Percentiles rank a stretch among this genome's conserved stretches.
Conservation (phyloP, 1,140 invertebrate species). For the Proctacanthus coquilletti region DNA sequence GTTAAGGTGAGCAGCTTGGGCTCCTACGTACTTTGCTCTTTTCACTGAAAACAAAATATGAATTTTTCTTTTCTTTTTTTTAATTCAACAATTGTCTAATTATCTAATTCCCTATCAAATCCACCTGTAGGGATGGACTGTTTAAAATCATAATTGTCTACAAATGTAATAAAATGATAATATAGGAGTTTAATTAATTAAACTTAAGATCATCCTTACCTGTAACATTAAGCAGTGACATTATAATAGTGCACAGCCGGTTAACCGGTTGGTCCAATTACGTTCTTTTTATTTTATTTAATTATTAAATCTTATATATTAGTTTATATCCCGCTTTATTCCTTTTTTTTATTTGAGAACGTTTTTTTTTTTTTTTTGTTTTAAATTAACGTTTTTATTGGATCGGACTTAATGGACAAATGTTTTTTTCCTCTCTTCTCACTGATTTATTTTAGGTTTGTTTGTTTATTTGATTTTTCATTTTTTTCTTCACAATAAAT, state of each 20-base stretch:
- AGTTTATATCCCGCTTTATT: too few species aligned
- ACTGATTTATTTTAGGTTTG: too few species aligned
- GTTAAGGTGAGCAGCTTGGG: slow-evolving; percentile 59
- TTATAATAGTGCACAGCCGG: background rate
- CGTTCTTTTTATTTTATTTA: too few species aligned
- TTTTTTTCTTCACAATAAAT: too few species aligned
- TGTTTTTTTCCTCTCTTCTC: too few species aligned
- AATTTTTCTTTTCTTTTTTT: background rate
- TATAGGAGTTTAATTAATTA: background rate
- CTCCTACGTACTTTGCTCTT: slow-evolving; percentile 6
- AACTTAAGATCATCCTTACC: background rate
- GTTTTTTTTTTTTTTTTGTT: too few species aligned
- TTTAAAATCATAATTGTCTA: background rate
- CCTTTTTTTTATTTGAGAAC: too few species aligned
- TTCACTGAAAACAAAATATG: slow-evolving; percentile 4
- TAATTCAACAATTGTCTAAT: background rate
- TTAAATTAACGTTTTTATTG: too few species aligned
- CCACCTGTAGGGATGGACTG: background rate
- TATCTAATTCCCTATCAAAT: background rate
- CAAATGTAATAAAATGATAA: background rate
- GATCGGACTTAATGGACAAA: too few species aligned
- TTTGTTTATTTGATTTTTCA: too few species aligned
- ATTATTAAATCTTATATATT: too few species aligned
- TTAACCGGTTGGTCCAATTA: too few species aligned
- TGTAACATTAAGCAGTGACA: slow-evolving; percentile 5